Conservation (phyloP, 2,113 vertebrate species). For the Megalops atlanticus region DNA sequence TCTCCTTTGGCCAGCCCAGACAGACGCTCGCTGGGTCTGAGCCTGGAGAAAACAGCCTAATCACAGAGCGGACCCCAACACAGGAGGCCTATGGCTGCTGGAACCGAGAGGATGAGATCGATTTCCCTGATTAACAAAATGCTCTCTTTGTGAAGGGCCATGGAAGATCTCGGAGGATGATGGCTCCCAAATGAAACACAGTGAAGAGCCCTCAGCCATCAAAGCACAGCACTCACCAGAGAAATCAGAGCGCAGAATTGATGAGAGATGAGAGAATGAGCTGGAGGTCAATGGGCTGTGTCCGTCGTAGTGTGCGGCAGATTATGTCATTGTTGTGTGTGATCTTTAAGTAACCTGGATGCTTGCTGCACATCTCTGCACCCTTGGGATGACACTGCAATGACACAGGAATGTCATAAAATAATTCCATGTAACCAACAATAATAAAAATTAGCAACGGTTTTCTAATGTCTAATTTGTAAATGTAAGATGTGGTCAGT, state of each 20-base stretch:
- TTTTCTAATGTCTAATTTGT: no score
- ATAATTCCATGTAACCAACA: no score
- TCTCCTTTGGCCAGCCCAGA: neutral
- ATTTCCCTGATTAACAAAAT: neutral
- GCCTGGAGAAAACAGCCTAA: neutral
- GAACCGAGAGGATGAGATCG: neutral
- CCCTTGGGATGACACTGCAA: neutral
- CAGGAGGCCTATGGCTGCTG: neutral
- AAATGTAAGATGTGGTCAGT: no score
- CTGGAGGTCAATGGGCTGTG: constrained; percentile 36
- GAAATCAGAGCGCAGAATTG: constrained; percentile 35
- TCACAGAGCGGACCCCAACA: no score
- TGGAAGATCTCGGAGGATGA: constrained; percentile 55
- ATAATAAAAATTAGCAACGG: no score
- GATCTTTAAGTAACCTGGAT: neutral
- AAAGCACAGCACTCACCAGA: constrained; percentile 49
- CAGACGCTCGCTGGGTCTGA: neutral
- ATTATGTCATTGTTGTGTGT: neutral
- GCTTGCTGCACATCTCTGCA: no score
- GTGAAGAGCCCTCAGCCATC: constrained; percentile 57
- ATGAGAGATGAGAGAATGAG: constrained; percentile 42
- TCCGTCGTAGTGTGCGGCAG: no score
- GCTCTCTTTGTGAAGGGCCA: constrained; percentile 37
- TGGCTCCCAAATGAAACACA: constrained; percentile 58
- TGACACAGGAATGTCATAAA: no score